Evolutionary conservation across 2,113 vertebrate species (phyloP), one percentile per base, ranked within the genome.

Genomic region (Trinectes maculatus): DNA sequence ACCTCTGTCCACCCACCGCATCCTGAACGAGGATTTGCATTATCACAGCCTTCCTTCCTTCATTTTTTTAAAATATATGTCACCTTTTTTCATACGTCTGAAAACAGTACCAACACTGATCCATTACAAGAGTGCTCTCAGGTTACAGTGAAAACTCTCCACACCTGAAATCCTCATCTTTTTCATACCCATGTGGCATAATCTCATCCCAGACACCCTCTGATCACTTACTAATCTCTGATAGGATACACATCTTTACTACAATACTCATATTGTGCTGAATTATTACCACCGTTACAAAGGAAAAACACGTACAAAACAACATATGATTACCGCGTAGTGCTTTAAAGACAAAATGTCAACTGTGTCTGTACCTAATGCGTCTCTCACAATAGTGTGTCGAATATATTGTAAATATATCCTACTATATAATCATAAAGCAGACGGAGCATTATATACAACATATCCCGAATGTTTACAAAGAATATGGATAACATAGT

Each of bases 381-480:
- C 53, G 71, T 69, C 69, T 69, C n/a, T 80, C 78, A 80, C 68
- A 74, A 82, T 24, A 70, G 51, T 62, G 58, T 59, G 62, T 74
- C 66, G 79, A 82, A 75, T 86, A 89, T 86, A 86, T 84, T 84
- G 77, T 87, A 84, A 89, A 90, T 87, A 87, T 87, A 80, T 87
- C 63, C 80, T 89, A 89, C 83, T 84, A 86, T 89, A 88, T 84
- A 84, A 83, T 75, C 42, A 6, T 47, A 24, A 31, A 60, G 57
- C 80, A 59, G 67, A 47, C 29, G 73, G 57, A 53, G 72, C 39
- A 7, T 75, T 83, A 82, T 80, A 78, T 80, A 87, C 83, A 87
- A 87, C 87, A 74, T 59, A 71, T 82, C 44, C 82, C 69, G 68
- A 71, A 71, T 75, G 80, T 73, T 72, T 80, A 85, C 78, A 83